Conservation (phyloP, 2,888 invertebrate species). For the Lochmaea crataegi region DNA sequence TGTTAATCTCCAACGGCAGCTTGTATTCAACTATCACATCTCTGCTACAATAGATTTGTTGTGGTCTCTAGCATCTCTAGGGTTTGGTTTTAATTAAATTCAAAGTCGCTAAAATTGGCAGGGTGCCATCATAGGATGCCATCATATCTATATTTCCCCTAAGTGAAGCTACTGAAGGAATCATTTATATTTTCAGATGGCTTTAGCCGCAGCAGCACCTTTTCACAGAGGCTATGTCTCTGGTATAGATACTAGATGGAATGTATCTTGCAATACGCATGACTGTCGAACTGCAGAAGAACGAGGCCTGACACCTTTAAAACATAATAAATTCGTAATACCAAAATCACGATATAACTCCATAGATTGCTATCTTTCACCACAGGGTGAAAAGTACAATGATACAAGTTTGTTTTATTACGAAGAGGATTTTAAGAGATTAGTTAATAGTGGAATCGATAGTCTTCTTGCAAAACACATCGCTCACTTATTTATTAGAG, state of each 20-base stretch:
- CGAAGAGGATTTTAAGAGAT: conserved; percentile 81
- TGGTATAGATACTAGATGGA: conserved; percentile 98
- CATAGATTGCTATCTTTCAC: conserved; percentile 95
- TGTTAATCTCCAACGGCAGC: no score
- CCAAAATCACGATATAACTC: conserved; percentile 97
- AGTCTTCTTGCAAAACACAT: conserved; percentile 93
- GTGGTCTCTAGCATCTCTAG: no score
- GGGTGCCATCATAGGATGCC: no score
- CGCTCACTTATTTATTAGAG: conserved; percentile 97
- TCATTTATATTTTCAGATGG: conserved; percentile 72
- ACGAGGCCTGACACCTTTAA: conserved; percentile 80
- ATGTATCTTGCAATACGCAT: conserved; percentile 94
- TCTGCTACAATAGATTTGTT: no score
- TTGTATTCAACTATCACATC: no score
- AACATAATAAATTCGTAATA: conserved; percentile 83
- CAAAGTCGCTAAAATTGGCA: no score
- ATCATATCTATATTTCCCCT: no score
- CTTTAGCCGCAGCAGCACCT: conserved; percentile 96
- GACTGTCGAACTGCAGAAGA: conserved; percentile 96
- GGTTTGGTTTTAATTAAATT: no score
- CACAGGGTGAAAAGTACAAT: conserved; percentile 90
- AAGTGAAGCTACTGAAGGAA: not conserved
- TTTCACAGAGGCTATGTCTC: conserved; percentile 92
- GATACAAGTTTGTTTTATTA: conserved; percentile 93
- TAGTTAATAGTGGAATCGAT: conserved; percentile 91